phyloP scores from a whole-genome alignment of 2,113 vertebrate genomes.

The Nycticorax nycticorax region DNA sequence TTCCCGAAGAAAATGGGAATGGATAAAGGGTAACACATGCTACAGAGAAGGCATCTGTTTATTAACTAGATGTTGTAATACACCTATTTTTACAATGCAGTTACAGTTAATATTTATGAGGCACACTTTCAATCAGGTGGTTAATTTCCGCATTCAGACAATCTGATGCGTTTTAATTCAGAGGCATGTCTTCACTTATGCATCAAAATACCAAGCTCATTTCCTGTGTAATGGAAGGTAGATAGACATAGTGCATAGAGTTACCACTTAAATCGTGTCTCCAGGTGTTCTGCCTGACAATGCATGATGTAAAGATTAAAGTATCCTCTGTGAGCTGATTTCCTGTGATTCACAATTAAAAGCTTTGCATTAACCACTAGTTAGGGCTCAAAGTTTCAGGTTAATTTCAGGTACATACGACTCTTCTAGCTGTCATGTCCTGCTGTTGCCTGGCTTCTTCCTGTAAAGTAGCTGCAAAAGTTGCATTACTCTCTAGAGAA shows the following conservation, averaged over 20 bases:
- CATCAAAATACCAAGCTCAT: neutral
- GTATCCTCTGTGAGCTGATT: neutral
- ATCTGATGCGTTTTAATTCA: slow-evolving; percentile 1
- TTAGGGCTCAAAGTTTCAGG: neutral
- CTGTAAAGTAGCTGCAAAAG: neutral
- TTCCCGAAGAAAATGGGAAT: neutral
- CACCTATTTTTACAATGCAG: neutral
- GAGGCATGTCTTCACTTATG: neutral
- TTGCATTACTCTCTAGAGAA: neutral
- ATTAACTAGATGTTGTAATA: slow-evolving; percentile 1
- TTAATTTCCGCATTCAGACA: slow-evolving; percentile 37
- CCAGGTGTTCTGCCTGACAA: neutral
- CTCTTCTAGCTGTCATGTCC: neutral
- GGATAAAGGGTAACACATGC: neutral
- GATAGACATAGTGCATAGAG: neutral
- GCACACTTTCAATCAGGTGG: slow-evolving; percentile 25
- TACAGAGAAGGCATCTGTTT: neutral
- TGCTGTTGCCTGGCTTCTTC: neutral
- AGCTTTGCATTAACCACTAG: neutral
- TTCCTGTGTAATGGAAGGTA: neutral
- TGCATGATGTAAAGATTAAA: neutral
- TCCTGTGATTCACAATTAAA: neutral
- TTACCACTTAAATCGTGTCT: neutral
- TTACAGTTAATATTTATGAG: slow-evolving; percentile 42
- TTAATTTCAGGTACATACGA: neutral